Evolutionary conservation across 2,888 invertebrate genomes (phyloP).

Genomic region (Cybosia mesomella): DNA sequence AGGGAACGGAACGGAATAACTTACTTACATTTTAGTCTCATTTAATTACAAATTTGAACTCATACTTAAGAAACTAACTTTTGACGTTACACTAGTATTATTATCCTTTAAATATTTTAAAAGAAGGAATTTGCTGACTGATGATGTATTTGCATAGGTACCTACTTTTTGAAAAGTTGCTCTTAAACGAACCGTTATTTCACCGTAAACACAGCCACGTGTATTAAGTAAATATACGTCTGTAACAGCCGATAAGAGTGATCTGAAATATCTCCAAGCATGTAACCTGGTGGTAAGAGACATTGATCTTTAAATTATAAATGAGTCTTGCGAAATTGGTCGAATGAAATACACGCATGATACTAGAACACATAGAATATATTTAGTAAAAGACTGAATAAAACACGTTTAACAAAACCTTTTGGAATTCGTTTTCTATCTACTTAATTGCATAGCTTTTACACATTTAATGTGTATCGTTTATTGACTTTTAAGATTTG

Average conservation of each 20-base stretch:
- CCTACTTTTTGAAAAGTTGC: neutral
- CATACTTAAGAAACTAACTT: too few species aligned
- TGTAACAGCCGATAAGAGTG: conserved; percentile 27
- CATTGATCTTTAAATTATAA: conserved; percentile 65
- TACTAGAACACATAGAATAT: conserved; percentile 29
- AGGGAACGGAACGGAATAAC: too few species aligned
- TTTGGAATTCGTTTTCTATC: conserved; percentile 32
- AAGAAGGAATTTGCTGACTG: neutral
- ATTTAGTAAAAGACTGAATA: conserved; percentile 32
- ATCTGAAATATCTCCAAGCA: conserved; percentile 15
- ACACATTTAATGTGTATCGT: conserved; percentile 22
- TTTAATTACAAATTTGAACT: too few species aligned
- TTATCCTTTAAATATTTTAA: neutral
- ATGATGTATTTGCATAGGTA: neutral
- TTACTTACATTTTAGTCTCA: too few species aligned
- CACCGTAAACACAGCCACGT: too few species aligned
- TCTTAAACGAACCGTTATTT: too few species aligned
- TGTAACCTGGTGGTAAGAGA: conserved; percentile 45
- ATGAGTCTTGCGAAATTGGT: conserved; percentile 64
- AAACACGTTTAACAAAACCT: conserved; percentile 38
- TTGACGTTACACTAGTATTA: too few species aligned
- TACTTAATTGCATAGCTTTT: conserved; percentile 33
- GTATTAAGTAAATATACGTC: conserved; percentile 12
- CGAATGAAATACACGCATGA: conserved; percentile 53
- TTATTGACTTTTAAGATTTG: neutral